A percentile compares a stretch with the other conserved stretches of the same genome.
Evolutionary conservation across 2,797 vertebrate genomes (phyloP).

Genomic region (Hylomyscus alleni): DNA sequence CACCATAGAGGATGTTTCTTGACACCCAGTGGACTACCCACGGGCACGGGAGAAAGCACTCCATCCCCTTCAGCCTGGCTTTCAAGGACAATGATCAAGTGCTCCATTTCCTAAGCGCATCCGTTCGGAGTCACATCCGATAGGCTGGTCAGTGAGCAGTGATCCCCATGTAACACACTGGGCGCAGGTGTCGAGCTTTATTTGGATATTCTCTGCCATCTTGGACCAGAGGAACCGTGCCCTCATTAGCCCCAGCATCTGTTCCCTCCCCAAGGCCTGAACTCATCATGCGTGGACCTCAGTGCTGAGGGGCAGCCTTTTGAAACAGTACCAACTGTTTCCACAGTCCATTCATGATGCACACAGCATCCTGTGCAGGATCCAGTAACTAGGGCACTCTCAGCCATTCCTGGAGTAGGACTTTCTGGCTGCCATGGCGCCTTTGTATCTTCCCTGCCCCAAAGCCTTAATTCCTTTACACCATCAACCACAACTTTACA

Average conservation of each 20-base stretch:
- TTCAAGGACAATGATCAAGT: not conserved
- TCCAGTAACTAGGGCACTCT: not conserved
- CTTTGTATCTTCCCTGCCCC: not conserved
- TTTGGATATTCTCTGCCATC: slow-evolving; percentile 61
- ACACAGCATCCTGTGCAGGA: not conserved
- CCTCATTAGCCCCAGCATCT: slow-evolving; percentile 83
- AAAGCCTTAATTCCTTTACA: not conserved
- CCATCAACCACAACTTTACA: not conserved
- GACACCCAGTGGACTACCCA: not conserved
- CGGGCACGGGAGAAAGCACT: rapidly evolving
- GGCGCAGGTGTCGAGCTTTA: slow-evolving; percentile 73
- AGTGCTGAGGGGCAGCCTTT: slow-evolving; percentile 57
- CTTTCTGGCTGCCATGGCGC: not conserved
- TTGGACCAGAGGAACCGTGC: slow-evolving; percentile 68
- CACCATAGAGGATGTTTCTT: not conserved
- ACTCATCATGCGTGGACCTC: slow-evolving; percentile 47
- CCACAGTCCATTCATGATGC: not conserved
- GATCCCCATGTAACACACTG: not conserved
- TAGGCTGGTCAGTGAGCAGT: not conserved
- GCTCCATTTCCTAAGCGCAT: not conserved
- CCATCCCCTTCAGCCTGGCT: not conserved
- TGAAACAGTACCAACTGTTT: slow-evolving; percentile 68
- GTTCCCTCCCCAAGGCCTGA: slow-evolving; percentile 76
- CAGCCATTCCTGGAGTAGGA: not conserved
- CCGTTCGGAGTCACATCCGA: not conserved